These are phyloP conservation scores for Drosophila erecta DNA, from an alignment of 1,140 invertebrate genomes.

Conservation along the genomic window DNA sequence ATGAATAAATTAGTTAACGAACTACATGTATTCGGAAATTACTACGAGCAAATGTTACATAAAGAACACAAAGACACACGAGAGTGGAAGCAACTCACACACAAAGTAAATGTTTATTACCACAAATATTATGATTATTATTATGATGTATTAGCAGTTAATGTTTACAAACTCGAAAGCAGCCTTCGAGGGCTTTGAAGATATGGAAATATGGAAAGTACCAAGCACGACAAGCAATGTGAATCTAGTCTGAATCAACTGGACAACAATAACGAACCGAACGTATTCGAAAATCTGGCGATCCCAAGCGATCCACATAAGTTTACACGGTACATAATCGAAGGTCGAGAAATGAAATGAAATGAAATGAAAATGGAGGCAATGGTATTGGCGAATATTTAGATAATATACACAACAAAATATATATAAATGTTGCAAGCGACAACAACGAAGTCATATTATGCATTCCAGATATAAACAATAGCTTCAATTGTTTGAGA, in stretches of 20 bases:
- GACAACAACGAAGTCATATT: conserved; percentile 55
- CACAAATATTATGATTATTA: conserved; percentile 67
- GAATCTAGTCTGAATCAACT: conserved; percentile 32
- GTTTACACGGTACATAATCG: conserved; percentile 19
- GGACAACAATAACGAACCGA: conserved; percentile 41
- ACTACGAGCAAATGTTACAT: conserved; percentile 75
- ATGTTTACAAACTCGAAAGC: conserved; percentile 43
- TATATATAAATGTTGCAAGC: conserved; percentile 47
- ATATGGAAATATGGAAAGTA: conserved; percentile 17
- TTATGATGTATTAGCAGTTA: conserved; percentile 67
- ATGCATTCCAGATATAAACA: conserved; percentile 24
- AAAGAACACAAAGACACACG: conserved; percentile 33
- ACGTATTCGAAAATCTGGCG: conserved; percentile 30
- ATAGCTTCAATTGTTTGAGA: conserved; percentile 24
- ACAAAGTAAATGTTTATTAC: conserved; percentile 78
- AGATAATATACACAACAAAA: conserved; percentile 46
- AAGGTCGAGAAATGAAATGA: conserved; percentile 13
- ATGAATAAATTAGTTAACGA: conserved; percentile 54
- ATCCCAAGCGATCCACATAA: conserved; percentile 7
- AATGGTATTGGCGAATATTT: conserved; percentile 26
- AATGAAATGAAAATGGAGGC: conserved; percentile 15
- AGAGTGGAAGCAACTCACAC: conserved; percentile 52
- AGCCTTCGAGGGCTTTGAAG: background rate
- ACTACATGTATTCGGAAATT: conserved; percentile 51
- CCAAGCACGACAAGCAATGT: conserved; percentile 47